Base-by-base conservation (phyloP, 1,140 invertebrate genomes). In the Tetranychus urticae region DNA sequence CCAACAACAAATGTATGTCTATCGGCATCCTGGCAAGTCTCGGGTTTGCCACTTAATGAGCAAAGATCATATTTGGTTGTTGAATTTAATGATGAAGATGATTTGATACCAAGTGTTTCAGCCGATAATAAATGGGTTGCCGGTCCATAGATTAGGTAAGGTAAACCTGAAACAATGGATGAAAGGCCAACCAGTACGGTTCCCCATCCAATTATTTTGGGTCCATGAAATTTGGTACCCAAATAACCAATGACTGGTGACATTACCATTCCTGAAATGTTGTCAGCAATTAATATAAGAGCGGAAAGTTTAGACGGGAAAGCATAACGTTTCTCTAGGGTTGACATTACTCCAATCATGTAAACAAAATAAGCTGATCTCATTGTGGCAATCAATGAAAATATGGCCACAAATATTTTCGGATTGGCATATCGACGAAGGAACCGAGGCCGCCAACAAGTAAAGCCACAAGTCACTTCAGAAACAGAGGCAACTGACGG, bases 241-340 rank as follows among this genome's bases (percentile, higher is more conserved):
- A 82, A 81, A 68, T 84, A 82, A 61, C 78, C 80, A 42, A 84
- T 69, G 35, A 81, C 68, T 6, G 64, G 62, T 58, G 56, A 66
- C 37, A 63, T 45, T 13, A 66, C 14, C 47, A 66, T 59, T 47
- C 58, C 46, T 2, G 57, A 61, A 8, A 69, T 63, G 60, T 69
- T 66, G 34, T 69, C 68, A 0, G 65, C 60, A n/a, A 69, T 68
- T n/a, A 69, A 35, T n/a, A 69, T 65, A 13, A 68, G 69, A 80
- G 82, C 82, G 59, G 81, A 82, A 42, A 80, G 82, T 70, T 80
- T 78, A 8, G 81, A 84, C 1, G 82, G 81, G 67, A 86, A 84
- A 67, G 82, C 84, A 68, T 84, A 87, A 64, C 83, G 75, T 67
- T 86, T 86, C 69, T 87, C 84, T 36, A 86, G 74, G 1, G 84